Evolutionary conservation across 2,888 invertebrate genomes (phyloP).

Genomic region (Archips crataeganus): DNA sequence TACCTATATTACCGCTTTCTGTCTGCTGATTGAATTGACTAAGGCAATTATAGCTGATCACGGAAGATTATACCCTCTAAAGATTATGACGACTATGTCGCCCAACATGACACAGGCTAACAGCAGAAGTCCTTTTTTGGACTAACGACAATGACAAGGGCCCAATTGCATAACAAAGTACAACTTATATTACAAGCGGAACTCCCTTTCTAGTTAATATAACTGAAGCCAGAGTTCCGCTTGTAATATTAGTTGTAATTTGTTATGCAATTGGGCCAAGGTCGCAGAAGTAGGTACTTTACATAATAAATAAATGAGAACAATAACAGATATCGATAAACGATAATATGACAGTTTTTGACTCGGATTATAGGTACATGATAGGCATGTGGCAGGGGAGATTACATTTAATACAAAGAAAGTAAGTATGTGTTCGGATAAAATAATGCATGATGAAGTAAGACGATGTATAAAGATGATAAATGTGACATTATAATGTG

Average conservation of each 20-base stretch:
- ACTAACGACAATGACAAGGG: conserved; percentile 21
- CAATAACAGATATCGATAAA: not conserved
- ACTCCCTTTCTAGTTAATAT: too few species aligned
- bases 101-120: too few species aligned
- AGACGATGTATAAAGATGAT: not conserved
- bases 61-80: not conserved
- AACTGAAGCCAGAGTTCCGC: too few species aligned
- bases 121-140: too few species aligned
- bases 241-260: too few species aligned
- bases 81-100: too few species aligned
- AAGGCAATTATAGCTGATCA: not conserved
- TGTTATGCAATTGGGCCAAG: too few species aligned
- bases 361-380: conserved; percentile 4
- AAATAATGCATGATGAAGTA: not conserved
- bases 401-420: not conserved
- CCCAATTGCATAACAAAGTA: too few species aligned
- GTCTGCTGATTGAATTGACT: not conserved
- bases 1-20: too few species aligned
- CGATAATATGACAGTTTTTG: conserved; percentile 28
- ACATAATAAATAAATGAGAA: too few species aligned
- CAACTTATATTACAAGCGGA: too few species aligned
- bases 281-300: too few species aligned
- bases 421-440: not conserved
- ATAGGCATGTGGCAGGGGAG: not conserved
- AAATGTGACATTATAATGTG: not conserved